Evolutionary conservation across 2,797 vertebrate genomes (phyloP), one percentile per base, ranked within the genome.

Genomic region (Ibycter americanus): DNA sequence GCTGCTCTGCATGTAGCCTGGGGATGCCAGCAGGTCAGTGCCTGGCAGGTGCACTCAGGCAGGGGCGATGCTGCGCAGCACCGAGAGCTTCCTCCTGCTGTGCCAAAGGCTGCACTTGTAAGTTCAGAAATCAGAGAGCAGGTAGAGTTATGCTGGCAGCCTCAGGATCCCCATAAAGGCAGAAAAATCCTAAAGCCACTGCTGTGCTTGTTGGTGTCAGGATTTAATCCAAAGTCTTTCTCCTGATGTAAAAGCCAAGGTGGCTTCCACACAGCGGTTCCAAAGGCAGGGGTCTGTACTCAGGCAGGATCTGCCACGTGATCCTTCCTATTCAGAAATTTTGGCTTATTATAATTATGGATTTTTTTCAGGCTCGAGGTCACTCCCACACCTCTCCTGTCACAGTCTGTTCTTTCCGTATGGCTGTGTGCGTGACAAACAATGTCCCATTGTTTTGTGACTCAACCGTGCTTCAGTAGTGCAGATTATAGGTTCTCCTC

Each of bases 11-110:
- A 1, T 2, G 0, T 40, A 49, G 47, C 32, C 31, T 11, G 54
- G 54, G 34, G 25, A 47, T 0, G 0, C 27, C 46, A 29, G 46
- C 2, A 1, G 38, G 14, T 17, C 47, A 1, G 1, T 47, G 44
- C 56, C 87, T 46, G 52, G 25, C 44, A 0, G n/a, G 5, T 20
- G 65, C 0, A 0, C 66, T 52, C 6, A 1, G 47, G 34, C 36
- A 40, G 12, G 19, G 36, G 77, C 42, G 32, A 32, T 29, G 42
- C 51, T 88, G 47, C 1, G 0, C 25, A n/a, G 54, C 71, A 34
- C 56, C 0, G 0, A n/a, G 63, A 62, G 10, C 47, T 85, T 44
- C 32, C 25, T 86, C 15, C 52, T 7, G 0, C 27, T 44, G 19
- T 3, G 1, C 9, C 0, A 0, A 52, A 54, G 55, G 46, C 47